Base-by-base conservation (phyloP, 2,113 vertebrate species). In the Pelecanus crispus region DNA sequence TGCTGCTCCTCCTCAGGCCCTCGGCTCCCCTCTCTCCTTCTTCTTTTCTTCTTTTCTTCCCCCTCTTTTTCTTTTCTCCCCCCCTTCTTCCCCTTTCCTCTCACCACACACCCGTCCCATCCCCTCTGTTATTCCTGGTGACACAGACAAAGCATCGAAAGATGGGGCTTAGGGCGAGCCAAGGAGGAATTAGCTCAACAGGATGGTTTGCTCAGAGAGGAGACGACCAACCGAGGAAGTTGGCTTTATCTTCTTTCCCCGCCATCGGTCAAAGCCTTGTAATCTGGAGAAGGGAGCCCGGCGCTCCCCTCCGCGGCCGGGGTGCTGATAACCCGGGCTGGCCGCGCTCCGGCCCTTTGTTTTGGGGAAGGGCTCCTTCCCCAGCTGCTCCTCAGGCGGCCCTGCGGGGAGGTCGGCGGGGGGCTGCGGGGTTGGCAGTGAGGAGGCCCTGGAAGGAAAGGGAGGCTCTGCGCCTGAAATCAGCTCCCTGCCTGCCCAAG, bases 391-490 rank as follows among this genome's bases (percentile, higher is more conserved):
- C 16, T 36, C 21, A 6, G 38, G 52, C 9, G 7, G n/a, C 28
- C 22, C n/a, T n/a, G 68, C 5, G 13, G 49, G 72, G 71, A 29
- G 73, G 72, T 16, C 7, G 31, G 53, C 1, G 10, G 58, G 88
- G 94, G 86, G 80, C 94, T 93, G 94, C 3, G 36, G 92, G 78
- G 36, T 53, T 18, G 84, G 77, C 94, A 31, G 65, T 6, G 7
- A 29, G 88, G 71, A 10, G 95, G 93, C 67, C 80, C 72, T 89
- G 94, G 20, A 87, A 95, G 95, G 96, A 95, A 96, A 81, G 86
- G 95, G 93, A 92, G 94, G 86, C 49, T 94, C 96, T 22, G 63
- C 1, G 19, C 59, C 63, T 81, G 58, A 4, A 13, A 38, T 29
- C 80, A 53, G 49, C 32, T 75, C 91, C 70, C 44, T 0, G 72